Percentiles rank a stretch among this genome's conserved stretches.
These are phyloP conservation scores for Drymodes brunneopygia DNA, from an alignment of 2,113 vertebrate species.

Conservation along the genomic window DNA sequence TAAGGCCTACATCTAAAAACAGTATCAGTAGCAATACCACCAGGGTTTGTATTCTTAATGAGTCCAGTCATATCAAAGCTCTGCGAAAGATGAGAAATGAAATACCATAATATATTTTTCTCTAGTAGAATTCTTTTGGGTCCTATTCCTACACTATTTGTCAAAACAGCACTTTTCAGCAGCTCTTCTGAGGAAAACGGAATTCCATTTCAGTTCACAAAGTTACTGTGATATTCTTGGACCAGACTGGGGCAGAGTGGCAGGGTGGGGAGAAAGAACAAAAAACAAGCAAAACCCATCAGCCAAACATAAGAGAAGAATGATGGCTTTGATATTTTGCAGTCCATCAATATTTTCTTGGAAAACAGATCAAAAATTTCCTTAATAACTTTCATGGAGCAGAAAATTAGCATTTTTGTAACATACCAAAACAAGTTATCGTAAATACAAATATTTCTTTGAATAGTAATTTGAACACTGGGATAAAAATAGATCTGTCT, in stretches of 20 bases:
- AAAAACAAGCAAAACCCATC: neutral
- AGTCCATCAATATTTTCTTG: neutral
- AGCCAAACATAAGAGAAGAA: neutral
- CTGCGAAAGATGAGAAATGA: constrained; percentile 35
- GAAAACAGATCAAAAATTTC: neutral
- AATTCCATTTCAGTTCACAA: constrained; percentile 15
- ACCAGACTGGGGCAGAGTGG: neutral
- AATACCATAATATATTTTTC: constrained; percentile 30
- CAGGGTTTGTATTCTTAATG: neutral
- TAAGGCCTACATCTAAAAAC: neutral
- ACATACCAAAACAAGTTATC: neutral
- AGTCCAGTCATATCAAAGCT: constrained; percentile 5
- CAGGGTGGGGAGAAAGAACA: accelerated
- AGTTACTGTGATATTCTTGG: neutral
- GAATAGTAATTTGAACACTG: neutral
- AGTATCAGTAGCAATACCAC: neutral
- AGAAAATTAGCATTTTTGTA: neutral
- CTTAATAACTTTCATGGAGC: neutral
- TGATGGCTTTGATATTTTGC: neutral
- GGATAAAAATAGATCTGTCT: neutral
- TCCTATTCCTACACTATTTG: constrained; percentile 52
- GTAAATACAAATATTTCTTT: neutral
- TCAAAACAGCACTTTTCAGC: constrained; percentile 63
- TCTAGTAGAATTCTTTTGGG: constrained; percentile 35
- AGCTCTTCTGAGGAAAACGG: constrained; percentile 9